Base-by-base conservation (phyloP, 2,797 vertebrate species). In the Lepus oiostolus region DNA sequence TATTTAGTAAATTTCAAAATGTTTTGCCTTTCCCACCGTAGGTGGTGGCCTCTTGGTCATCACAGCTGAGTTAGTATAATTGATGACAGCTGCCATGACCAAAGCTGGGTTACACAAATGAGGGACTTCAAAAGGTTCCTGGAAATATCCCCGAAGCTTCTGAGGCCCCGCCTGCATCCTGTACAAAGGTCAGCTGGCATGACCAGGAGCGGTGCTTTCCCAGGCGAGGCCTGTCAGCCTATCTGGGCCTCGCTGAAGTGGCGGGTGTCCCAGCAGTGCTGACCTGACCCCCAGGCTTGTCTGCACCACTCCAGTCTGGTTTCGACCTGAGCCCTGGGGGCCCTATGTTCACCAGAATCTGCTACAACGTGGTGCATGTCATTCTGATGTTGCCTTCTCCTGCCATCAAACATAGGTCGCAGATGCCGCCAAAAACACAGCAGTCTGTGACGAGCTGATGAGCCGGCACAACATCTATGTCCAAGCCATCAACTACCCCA, bases 401-500 rank as follows among this genome's bases (percentile, higher is more conserved):
- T 86, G 1, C 60, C 21, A 2, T 5, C 54, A 60, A 24, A 72
- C 90, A 35, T 6, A 99, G 99, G 99, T 99, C 50, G 98, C 99
- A 0, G 96, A 99, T 50, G 99, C 99, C 7, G 99, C 99, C 97
- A 99, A 99, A 98, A 99, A 99, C 97, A 99, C 99, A 0, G 98
- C 99, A 74, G 98, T 99, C 85, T 99, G 99, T 97, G 99, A 99
- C 91, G 97, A 99, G 93, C 98, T 99, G 97, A 99, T 99, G 99
- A 99, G 98, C 92, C 98, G 98, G 79, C 98, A 99, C 96, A 99
- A 99, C 98, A 99, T 99, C 97, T 99, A 99, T 0, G 99, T 99
- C 83, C 99, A 99, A 96, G 99, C 99, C 67, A 99, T 99, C 97
- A 99, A 99, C 96, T 99, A 99, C 96, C 99, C 99, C 0, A 99